Evolutionary conservation across 1,140 invertebrate species (phyloP).

Genomic region (Hetaerina americana): DNA sequence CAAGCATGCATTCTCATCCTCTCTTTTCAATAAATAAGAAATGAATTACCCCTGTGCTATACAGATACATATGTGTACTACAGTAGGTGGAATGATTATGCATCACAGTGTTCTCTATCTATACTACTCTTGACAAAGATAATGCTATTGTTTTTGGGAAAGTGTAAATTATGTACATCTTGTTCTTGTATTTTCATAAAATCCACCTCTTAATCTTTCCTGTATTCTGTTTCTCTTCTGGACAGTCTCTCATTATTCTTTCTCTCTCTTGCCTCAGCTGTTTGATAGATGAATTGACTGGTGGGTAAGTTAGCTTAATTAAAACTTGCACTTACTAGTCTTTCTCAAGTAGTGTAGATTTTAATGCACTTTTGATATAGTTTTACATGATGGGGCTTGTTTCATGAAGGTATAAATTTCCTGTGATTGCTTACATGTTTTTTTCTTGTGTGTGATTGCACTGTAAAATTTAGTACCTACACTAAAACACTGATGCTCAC

Average conservation of each 20-base stretch:
- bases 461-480: too few relatives aligned
- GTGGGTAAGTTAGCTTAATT: constrained; percentile 52
- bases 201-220: background rate
- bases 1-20: too few relatives aligned
- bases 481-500: too few relatives aligned
- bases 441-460: too few relatives aligned
- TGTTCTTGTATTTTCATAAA: background rate
- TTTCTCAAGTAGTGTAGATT: background rate
- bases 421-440: too few relatives aligned
- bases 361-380: background rate
- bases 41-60: background rate
- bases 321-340: constrained; percentile 9
- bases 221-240: constrained; percentile 3
- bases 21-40: too few relatives aligned
- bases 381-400: background rate
- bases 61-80: background rate
- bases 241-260: constrained; percentile 18
- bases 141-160: constrained; percentile 3
- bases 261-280: constrained; percentile 55
- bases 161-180: background rate
- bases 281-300: constrained; percentile 72
- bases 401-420: too few relatives aligned
- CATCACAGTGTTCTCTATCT: background rate
- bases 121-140: background rate
- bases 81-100: background rate